These are phyloP conservation scores for Bufo gargarizans DNA, from an alignment of 2,113 vertebrate species.

Conservation along the genomic window DNA sequence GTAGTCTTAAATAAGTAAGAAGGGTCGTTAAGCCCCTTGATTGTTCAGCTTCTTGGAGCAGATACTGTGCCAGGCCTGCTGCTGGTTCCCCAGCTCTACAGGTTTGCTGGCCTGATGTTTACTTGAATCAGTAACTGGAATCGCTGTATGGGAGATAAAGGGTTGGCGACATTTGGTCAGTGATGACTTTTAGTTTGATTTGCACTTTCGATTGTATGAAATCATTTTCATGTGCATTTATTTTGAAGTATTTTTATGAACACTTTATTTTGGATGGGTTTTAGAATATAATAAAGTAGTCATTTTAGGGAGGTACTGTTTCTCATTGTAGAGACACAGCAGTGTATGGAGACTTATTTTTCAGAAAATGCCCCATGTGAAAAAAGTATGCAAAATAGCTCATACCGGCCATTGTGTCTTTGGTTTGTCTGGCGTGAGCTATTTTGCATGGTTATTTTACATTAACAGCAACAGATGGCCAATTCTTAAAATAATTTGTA, in stretches of 20 bases:
- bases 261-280: neutral
- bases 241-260: conserved; percentile 15
- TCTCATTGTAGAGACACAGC: no score
- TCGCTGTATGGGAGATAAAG: neutral
- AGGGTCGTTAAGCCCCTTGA: neutral
- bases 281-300: neutral
- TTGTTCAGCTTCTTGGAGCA: neutral
- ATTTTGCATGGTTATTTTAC: no score
- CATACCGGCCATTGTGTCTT: no score
- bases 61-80: neutral
- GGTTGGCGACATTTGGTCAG: neutral
- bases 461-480: no score
- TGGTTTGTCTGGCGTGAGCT: no score
- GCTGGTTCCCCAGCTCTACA: neutral
- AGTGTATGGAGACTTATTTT: no score
- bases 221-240: conserved; percentile 25
- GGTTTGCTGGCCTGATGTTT: no score
- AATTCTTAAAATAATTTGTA: no score
- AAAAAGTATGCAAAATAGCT: no score
- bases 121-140: neutral
- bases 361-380: no score
- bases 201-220: conserved; percentile 53
- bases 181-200: conserved; percentile 2
- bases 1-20: neutral
- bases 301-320: neutral